phyloP scores from a whole-genome alignment of 2,113 vertebrate genomes.

The Psilopogon haemacephalus region DNA sequence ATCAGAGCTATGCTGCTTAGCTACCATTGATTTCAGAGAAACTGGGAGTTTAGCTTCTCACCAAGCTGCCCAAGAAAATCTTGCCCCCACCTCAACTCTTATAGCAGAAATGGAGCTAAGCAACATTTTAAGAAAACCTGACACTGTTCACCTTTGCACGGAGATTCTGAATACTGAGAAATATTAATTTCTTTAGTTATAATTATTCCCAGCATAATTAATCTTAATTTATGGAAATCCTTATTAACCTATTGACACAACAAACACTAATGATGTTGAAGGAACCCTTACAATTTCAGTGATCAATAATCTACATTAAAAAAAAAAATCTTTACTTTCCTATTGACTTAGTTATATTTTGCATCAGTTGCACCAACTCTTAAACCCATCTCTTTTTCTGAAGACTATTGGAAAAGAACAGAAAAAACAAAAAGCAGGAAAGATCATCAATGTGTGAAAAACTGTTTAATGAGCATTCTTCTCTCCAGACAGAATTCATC shows the following conservation, averaged over 20 bases:
- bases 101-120: not conserved
- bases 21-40: not conserved
- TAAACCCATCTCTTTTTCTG: not conserved
- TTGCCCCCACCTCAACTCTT: not conserved
- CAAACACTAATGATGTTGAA: conserved; percentile 1
- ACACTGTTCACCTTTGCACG: not conserved
- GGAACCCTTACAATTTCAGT: conserved; percentile 1
- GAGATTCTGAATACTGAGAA: not conserved
- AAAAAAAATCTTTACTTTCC: conserved; percentile 42
- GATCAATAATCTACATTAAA: conserved; percentile 3
- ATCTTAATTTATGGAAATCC: conserved; percentile 30
- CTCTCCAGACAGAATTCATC: not conserved
- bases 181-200: not conserved
- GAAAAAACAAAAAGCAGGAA: not conserved
- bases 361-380: not conserved
- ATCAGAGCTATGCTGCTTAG: not conserved
- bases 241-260: not conserved
- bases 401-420: conserved; percentile 1
- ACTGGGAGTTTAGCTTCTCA: not conserved
- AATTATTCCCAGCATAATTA: conserved; percentile 20
- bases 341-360: conserved; percentile 1
- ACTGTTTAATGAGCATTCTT: conserved; percentile 21
- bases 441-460: not conserved
- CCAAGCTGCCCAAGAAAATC: not conserved
- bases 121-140: not conserved